Evolutionary conservation across 2,113 vertebrate genomes (phyloP).

Genomic region (Alces alces): DNA sequence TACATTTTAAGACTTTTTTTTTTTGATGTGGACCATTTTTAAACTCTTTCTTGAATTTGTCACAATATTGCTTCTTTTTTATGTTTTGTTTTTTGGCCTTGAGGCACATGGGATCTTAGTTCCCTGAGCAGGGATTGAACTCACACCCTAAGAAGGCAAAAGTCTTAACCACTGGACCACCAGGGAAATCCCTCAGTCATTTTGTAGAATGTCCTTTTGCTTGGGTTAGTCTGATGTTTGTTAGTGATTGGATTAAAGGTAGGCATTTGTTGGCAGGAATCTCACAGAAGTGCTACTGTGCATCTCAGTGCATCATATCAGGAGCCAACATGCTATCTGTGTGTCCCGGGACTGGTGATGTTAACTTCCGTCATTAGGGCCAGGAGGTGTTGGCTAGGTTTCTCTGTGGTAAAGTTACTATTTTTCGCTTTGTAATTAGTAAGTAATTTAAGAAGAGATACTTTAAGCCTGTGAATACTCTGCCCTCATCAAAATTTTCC

Average conservation of each 20-base stretch:
- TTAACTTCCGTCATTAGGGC: neutral
- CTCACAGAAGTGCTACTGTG: neutral
- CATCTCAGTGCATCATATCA: neutral
- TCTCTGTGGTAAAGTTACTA: neutral
- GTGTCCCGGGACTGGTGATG: neutral
- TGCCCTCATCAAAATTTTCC: neutral
- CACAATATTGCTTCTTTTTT: neutral
- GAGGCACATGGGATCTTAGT: neutral
- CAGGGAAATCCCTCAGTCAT: neutral
- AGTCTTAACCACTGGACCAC: neutral
- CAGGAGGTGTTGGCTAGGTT: neutral
- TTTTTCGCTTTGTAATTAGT: neutral
- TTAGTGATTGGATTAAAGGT: neutral
- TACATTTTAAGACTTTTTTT: neutral
- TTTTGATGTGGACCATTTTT: neutral
- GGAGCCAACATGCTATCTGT: neutral
- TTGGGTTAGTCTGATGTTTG: neutral
- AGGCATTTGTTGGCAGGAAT: neutral
- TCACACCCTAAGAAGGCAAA: neutral
- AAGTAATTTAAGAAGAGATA: neutral
- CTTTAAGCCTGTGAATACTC: neutral
- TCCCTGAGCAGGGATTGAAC: neutral
- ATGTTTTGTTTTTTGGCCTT: neutral
- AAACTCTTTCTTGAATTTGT: neutral
- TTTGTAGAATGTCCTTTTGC: neutral